phyloP scores from a whole-genome alignment of 2,888 invertebrate species.

The Synergus laeviventris region DNA sequence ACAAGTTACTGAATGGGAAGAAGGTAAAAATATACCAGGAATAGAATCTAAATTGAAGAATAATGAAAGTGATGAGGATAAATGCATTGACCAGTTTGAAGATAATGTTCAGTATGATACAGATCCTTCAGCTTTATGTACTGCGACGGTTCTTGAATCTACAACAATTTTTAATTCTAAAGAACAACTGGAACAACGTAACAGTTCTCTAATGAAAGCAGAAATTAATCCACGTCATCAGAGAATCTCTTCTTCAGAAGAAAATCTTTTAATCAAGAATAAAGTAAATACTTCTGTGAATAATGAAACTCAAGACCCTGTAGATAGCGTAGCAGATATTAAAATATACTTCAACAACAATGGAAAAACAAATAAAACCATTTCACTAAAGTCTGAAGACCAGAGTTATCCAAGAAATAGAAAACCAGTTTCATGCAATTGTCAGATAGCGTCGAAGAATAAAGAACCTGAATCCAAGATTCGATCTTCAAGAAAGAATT shows the following conservation, averaged over 20 bases:
- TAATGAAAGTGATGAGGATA: background rate
- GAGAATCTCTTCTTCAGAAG: background rate
- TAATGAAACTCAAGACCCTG: background rate
- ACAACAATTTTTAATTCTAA: background rate
- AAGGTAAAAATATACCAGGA: background rate
- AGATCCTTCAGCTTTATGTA: background rate
- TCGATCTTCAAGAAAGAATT: background rate
- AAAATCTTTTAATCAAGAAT: background rate
- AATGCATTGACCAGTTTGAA: background rate
- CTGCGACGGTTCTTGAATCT: background rate
- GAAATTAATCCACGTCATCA: background rate
- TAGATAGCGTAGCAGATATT: background rate
- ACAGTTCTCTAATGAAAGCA: background rate
- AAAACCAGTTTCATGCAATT: background rate
- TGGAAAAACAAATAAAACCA: background rate
- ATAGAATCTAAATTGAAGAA: background rate
- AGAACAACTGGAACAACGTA: background rate
- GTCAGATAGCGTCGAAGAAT: background rate
- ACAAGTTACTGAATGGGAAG: background rate
- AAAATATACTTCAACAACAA: background rate
- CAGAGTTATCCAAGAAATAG: background rate
- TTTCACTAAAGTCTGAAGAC: background rate
- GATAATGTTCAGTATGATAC: background rate
- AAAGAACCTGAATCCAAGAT: background rate
- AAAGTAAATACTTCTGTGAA: background rate